Percentiles rank a stretch among this genome's conserved stretches.
These are phyloP conservation scores for Cyclina sinensis DNA, from an alignment of 1,140 invertebrate species.

Conservation along the genomic window DNA sequence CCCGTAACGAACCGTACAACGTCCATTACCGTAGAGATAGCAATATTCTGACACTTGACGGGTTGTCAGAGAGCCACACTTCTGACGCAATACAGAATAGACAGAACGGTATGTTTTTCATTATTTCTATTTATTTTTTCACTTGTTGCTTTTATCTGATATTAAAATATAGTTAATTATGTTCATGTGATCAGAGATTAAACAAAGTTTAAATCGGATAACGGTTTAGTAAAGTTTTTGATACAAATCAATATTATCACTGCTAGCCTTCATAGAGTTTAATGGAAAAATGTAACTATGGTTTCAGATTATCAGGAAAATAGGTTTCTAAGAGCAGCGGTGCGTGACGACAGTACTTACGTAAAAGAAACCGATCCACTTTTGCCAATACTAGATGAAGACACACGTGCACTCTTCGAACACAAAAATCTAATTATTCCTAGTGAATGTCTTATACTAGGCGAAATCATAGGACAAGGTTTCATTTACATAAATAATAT, in stretches of 20 bases:
- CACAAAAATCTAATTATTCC: neutral
- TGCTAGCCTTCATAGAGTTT: too few species aligned
- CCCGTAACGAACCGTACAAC: neutral
- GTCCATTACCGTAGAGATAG: constrained; percentile 8
- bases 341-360: neutral
- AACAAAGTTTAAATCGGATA: too few species aligned
- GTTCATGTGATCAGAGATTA: too few species aligned
- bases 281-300: too few species aligned
- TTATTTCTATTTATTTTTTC: too few species aligned
- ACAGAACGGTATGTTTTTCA: constrained; percentile 25
- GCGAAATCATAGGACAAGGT: constrained; percentile 61
- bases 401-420: neutral
- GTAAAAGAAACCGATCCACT: constrained; percentile 17
- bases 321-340: neutral
- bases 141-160: too few species aligned
- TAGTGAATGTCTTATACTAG: constrained; percentile 11
- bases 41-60: neutral
- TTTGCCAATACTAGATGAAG: neutral
- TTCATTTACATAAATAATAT: too few species aligned
- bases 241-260: too few species aligned
- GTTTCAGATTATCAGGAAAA: constrained; percentile 3
- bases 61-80: constrained; percentile 20
- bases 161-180: too few species aligned
- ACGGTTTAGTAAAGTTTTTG: too few species aligned
- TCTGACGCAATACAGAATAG: constrained; percentile 39